phyloP scores from a whole-genome alignment of 2,113 vertebrate species.

The Neopipo cinnamomea region DNA sequence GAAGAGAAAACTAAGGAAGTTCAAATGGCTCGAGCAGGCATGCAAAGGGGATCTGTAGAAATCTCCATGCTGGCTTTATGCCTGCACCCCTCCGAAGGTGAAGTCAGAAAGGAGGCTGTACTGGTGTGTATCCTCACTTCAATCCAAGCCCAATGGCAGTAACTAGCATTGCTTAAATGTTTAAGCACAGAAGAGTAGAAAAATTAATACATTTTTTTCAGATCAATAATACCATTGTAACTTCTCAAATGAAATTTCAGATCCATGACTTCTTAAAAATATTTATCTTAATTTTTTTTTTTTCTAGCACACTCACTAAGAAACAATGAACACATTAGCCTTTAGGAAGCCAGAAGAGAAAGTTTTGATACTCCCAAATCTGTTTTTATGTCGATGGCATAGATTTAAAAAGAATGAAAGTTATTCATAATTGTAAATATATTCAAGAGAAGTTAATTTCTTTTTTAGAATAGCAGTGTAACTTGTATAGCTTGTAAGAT shows the following conservation, averaged over 20 bases:
- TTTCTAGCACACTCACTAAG: background rate
- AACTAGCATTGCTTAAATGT: background rate
- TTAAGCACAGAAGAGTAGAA: background rate
- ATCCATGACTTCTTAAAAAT: background rate
- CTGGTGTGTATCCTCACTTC: fast-evolving
- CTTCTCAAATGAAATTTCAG: background rate
- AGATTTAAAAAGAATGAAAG: background rate
- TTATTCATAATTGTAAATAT: background rate
- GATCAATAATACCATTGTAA: background rate
- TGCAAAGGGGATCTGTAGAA: fast-evolving
- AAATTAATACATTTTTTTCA: background rate
- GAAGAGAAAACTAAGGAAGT: background rate
- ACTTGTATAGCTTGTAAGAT: background rate
- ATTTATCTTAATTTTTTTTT: background rate
- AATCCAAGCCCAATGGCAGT: fast-evolving
- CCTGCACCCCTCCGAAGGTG: background rate
- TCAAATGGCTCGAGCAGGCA: background rate
- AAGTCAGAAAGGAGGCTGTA: background rate
- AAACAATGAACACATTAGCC: background rate
- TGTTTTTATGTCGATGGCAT: background rate
- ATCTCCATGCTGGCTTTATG: fast-evolving
- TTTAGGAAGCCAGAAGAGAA: background rate
- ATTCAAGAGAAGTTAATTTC: background rate
- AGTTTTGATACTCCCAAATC: background rate
- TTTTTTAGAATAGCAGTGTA: background rate